A percentile compares a stretch with the other conserved stretches of the same genome.
Conservation (phyloP, 2,113 vertebrate species). For the Seriola rivoliana region DNA sequence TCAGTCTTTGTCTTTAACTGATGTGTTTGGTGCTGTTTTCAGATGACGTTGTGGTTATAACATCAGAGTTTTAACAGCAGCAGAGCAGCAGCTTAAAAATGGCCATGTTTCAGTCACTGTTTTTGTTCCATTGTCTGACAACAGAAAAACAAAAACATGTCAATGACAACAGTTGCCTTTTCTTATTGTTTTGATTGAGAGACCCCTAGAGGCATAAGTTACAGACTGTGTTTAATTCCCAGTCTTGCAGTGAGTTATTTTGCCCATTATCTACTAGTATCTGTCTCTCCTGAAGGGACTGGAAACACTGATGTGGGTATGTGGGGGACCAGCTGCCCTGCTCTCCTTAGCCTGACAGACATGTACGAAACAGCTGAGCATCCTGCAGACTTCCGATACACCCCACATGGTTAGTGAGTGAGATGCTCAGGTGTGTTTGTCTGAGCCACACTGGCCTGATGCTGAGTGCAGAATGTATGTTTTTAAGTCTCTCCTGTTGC, state of each 20-base stretch:
- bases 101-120: too few relatives aligned
- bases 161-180: too few relatives aligned
- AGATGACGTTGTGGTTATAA: too few relatives aligned
- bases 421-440: slow-evolving; percentile 2
- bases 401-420: slow-evolving; percentile 10
- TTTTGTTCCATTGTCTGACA: too few relatives aligned
- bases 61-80: too few relatives aligned
- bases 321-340: not conserved
- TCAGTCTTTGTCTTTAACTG: too few relatives aligned
- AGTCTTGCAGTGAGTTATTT: not conserved
- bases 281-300: not conserved
- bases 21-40: too few relatives aligned
- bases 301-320: not conserved
- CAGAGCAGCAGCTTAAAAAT: too few relatives aligned
- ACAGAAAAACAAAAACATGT: too few relatives aligned
- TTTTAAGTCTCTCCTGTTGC: not conserved
- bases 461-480: not conserved
- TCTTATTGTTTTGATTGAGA: too few relatives aligned
- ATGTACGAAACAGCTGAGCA: slow-evolving; percentile 7
- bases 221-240: too few relatives aligned
- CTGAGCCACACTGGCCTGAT: not conserved
- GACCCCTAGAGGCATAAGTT: too few relatives aligned
- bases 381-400: not conserved
- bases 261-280: not conserved
- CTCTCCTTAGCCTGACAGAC: not conserved